Evolutionary conservation across 2,113 vertebrate species (phyloP).

Genomic region (Phocoena phocoena): DNA sequence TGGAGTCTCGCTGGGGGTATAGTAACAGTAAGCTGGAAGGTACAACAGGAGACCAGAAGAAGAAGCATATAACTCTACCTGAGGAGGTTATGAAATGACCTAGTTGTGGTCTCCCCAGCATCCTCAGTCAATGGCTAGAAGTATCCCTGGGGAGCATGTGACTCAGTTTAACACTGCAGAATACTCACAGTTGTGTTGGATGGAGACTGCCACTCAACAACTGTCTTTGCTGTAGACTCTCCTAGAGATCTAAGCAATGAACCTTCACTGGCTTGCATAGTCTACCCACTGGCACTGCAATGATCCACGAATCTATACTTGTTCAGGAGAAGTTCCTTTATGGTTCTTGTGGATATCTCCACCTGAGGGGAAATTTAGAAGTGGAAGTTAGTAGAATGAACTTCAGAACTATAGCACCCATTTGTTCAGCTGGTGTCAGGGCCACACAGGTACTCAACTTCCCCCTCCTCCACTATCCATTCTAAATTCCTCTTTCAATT

Average conservation of each 20-base stretch:
- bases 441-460: neutral
- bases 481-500: neutral
- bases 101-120: neutral
- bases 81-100: neutral
- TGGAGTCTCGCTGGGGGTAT: neutral
- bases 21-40: neutral
- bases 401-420: neutral
- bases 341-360: neutral
- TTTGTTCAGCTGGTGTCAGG: neutral
- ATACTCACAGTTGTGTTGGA: neutral
- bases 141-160: neutral
- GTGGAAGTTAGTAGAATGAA: neutral
- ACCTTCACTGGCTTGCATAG: neutral
- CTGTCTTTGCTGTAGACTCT: neutral
- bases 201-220: neutral
- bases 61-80: neutral
- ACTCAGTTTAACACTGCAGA: neutral
- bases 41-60: neutral
- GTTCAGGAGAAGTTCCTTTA: neutral
- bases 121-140: neutral
- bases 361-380: neutral
- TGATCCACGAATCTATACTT: neutral
- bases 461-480: neutral
- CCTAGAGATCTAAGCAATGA: neutral
- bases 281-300: neutral